Percentiles rank a stretch among this genome's conserved stretches.
Conservation (phyloP, 2,797 vertebrate species). For the Gallinago nigripennis region DNA sequence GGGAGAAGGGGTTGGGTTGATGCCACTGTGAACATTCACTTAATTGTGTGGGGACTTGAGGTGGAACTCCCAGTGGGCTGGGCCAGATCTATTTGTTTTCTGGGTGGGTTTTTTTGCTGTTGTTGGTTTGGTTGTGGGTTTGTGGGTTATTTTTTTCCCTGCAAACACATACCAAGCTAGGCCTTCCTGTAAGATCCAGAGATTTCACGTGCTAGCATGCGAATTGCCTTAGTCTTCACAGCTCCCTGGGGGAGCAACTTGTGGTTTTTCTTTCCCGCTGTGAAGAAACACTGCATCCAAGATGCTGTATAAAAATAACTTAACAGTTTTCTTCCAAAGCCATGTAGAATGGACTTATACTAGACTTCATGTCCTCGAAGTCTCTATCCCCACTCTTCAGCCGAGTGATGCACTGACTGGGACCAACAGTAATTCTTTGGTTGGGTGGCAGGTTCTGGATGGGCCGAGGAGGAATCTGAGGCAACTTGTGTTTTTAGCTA, state of each 20-base stretch:
- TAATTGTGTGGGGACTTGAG: background rate
- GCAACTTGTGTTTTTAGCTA: background rate
- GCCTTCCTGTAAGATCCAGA: background rate
- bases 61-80: background rate
- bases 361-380: background rate
- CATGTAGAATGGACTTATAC: rapidly evolving
- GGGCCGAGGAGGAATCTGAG: background rate
- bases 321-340: background rate
- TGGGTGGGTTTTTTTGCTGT: background rate
- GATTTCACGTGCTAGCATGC: background rate
- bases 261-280: background rate
- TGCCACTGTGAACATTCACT: background rate
- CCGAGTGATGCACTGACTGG: background rate
- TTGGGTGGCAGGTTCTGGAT: background rate
- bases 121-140: background rate
- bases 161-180: background rate
- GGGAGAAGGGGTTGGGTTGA: background rate
- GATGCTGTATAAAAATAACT: background rate
- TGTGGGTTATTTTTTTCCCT: background rate
- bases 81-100: background rate
- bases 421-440: background rate
- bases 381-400: background rate
- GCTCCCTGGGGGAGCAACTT: background rate
- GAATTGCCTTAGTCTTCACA: background rate
- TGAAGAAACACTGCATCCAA: background rate